These are phyloP conservation scores for Unio pictorum DNA, from an alignment of 2,888 invertebrate species.

Conservation along the genomic window DNA sequence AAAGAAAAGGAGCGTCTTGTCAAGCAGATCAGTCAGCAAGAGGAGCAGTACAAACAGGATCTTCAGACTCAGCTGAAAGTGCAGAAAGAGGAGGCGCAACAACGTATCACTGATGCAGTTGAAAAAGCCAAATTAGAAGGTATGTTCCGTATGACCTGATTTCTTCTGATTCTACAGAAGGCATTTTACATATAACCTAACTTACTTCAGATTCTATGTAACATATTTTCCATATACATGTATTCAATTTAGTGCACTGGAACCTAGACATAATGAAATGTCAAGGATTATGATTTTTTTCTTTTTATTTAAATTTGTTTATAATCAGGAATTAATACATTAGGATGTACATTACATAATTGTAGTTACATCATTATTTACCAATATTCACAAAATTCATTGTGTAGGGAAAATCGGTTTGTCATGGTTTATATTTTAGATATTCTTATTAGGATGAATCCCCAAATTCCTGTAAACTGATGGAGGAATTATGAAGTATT, in stretches of 20 bases:
- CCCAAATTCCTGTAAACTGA: too few relatives aligned
- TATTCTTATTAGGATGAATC: too few relatives aligned
- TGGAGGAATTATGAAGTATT: too few relatives aligned
- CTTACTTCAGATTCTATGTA: too few relatives aligned
- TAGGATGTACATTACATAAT: background rate
- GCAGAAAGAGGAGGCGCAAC: constrained; percentile 47
- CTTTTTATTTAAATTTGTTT: too few relatives aligned
- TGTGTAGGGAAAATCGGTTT: background rate
- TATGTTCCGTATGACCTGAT: constrained; percentile 17
- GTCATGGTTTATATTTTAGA: too few relatives aligned
- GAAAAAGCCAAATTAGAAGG: constrained; percentile 64
- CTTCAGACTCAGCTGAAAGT: constrained; percentile 43
- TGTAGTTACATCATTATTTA: background rate
- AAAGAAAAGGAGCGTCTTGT: constrained; percentile 58
- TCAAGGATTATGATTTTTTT: too few relatives aligned
- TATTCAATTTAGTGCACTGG: too few relatives aligned
- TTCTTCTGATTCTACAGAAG: constrained; percentile 30
- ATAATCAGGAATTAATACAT: background rate
- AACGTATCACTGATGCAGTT: constrained; percentile 54
- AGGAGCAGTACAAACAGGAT: constrained; percentile 54
- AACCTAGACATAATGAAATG: too few relatives aligned
- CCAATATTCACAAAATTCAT: background rate
- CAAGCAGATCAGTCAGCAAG: constrained; percentile 48
- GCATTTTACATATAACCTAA: constrained; percentile 30
- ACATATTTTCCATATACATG: too few relatives aligned